A percentile compares a stretch with the other conserved stretches of the same genome.
Conservation (phyloP, 2,888 invertebrate genomes). For the Doris montereyensis region DNA sequence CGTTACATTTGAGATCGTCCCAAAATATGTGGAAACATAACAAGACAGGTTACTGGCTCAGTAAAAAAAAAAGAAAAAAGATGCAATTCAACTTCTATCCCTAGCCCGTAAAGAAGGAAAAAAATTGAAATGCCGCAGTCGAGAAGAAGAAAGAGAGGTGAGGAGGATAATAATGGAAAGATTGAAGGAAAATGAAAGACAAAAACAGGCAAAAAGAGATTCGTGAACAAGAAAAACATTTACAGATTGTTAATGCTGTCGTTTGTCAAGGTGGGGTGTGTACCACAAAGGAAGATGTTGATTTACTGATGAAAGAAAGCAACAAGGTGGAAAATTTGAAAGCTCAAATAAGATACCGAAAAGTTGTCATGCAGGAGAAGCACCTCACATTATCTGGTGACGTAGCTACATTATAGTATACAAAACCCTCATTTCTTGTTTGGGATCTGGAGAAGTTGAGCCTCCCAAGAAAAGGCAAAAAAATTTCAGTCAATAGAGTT, state of each 20-base stretch:
- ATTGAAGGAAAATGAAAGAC: neutral
- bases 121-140: neutral
- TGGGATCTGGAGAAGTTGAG: neutral
- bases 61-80: neutral
- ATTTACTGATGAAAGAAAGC: neutral
- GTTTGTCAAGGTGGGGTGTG: neutral
- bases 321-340: neutral
- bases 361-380: neutral
- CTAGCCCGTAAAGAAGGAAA: neutral
- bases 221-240: neutral
- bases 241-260: neutral
- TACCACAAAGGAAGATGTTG: neutral
- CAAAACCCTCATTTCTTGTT: neutral
- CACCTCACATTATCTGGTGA: neutral
- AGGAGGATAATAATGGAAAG: neutral
- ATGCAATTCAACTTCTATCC: neutral
- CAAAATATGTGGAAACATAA: neutral
- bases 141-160: neutral
- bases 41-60: neutral
- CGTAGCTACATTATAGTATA: neutral
- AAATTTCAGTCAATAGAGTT: too few species aligned
- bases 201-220: neutral
- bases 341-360: neutral
- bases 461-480: neutral
- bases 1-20: neutral